phyloP scores from a whole-genome alignment of 1,140 invertebrate species.

The Lepidurus packardi region DNA sequence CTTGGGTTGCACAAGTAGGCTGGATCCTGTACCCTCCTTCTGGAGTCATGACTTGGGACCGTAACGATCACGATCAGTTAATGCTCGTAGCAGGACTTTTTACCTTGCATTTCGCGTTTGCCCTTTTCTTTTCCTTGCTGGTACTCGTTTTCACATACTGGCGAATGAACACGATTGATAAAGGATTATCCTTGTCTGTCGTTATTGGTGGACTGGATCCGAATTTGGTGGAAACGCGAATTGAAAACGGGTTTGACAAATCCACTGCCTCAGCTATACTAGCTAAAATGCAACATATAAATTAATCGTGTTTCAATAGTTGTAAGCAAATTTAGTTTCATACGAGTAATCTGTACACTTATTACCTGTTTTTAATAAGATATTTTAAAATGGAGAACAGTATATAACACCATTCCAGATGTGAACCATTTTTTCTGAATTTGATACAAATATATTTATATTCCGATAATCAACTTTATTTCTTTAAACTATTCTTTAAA shows the following conservation, averaged over 20 bases:
- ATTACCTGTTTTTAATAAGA: no score
- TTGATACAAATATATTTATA: no score
- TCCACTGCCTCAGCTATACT: not conserved
- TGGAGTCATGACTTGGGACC: constrained; percentile 11
- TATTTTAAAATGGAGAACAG: no score
- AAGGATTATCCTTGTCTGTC: not conserved
- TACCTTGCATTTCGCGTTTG: not conserved
- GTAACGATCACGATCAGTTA: not conserved
- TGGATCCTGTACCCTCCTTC: not conserved
- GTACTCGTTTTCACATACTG: not conserved
- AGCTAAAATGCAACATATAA: not conserved
- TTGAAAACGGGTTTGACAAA: not conserved
- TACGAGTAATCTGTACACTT: no score
- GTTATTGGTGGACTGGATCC: not conserved
- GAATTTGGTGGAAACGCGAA: not conserved
- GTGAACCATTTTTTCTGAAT: no score
- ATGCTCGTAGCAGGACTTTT: constrained; percentile 12
- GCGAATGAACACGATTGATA: not conserved
- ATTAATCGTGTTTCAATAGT: not conserved
- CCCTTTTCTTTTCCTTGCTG: not conserved
- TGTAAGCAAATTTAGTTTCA: no score
- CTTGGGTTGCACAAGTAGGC: not conserved
- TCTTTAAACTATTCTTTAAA: no score
- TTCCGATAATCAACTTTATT: no score
- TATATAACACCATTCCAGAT: no score